Conservation (phyloP, 2,113 vertebrate species). For the Leiothrix lutea region DNA sequence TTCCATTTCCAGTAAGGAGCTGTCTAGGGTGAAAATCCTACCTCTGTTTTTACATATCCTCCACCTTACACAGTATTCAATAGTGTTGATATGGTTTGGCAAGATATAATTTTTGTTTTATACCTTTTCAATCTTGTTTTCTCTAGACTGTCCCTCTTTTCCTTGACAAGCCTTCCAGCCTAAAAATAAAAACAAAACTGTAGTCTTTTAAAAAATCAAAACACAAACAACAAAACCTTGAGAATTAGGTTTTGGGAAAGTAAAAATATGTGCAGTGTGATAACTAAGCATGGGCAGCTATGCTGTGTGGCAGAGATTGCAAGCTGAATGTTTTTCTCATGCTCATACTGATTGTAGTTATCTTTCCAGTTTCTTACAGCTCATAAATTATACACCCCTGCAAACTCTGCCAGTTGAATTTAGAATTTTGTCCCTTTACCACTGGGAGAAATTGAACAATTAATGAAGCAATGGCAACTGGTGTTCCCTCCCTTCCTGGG, state of each 20-base stretch:
- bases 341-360: neutral
- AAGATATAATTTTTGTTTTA: neutral
- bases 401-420: neutral
- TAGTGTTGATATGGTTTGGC: neutral
- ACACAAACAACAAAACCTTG: neutral
- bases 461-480: neutral
- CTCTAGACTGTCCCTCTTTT: neutral
- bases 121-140: neutral
- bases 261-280: neutral
- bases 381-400: conserved; percentile 22
- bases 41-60: neutral
- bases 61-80: neutral
- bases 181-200: neutral
- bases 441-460: neutral
- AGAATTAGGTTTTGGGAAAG: neutral
- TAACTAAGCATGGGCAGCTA: neutral
- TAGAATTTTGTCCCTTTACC: neutral
- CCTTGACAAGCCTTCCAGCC: neutral
- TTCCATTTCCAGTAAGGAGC: neutral
- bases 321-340: conserved; percentile 3
- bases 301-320: neutral
- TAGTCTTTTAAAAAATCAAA: neutral
- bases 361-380: neutral
- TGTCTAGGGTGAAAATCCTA: neutral
- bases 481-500: neutral